Evolutionary conservation across 2,888 invertebrate species (phyloP).

Genomic region (Octonoba sinensis): DNA sequence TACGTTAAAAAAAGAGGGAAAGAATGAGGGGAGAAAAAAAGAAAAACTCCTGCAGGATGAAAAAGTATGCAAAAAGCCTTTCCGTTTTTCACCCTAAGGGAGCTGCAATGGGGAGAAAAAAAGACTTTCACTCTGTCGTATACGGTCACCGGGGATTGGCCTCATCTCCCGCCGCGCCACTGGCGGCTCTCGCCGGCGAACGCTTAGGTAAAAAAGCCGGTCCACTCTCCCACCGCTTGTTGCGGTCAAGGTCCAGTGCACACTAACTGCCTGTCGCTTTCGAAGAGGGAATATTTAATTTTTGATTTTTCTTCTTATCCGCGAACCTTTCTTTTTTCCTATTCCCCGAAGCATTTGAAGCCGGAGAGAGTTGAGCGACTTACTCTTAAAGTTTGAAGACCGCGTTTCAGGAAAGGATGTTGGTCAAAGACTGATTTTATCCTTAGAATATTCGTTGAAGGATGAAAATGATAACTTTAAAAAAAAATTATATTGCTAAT

Average conservation of each 20-base stretch:
- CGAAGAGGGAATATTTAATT: constrained; percentile 19
- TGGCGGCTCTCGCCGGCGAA: constrained; percentile 8
- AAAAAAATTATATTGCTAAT: too few relatives aligned
- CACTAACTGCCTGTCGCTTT: constrained; percentile 23
- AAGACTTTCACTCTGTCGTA: constrained; percentile 9
- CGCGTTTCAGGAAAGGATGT: too few relatives aligned
- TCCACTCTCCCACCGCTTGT: constrained; percentile 10
- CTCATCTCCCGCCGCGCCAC: constrained; percentile 7
- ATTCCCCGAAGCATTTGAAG: constrained; percentile 18
- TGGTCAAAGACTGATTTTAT: too few relatives aligned
- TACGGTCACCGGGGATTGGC: constrained; percentile 24
- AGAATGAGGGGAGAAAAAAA: too few relatives aligned
- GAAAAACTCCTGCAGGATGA: neutral
- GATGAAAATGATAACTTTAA: too few relatives aligned
- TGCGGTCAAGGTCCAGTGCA: constrained; percentile 20
- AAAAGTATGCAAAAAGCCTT: constrained; percentile 27
- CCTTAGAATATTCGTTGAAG: too few relatives aligned
- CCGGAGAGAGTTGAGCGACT: constrained; percentile 2
- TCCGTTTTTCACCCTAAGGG: constrained; percentile 18
- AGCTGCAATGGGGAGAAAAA: constrained; percentile 8
- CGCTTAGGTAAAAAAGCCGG: constrained; percentile 7
- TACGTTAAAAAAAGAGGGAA: neutral
- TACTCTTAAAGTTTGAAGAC: constrained; percentile 6
- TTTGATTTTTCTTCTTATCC: constrained; percentile 1
- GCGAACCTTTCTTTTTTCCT: constrained; percentile 7